Evolutionary conservation across 2,113 vertebrate species (phyloP).

Genomic region (Hippocampus guttulatus): DNA sequence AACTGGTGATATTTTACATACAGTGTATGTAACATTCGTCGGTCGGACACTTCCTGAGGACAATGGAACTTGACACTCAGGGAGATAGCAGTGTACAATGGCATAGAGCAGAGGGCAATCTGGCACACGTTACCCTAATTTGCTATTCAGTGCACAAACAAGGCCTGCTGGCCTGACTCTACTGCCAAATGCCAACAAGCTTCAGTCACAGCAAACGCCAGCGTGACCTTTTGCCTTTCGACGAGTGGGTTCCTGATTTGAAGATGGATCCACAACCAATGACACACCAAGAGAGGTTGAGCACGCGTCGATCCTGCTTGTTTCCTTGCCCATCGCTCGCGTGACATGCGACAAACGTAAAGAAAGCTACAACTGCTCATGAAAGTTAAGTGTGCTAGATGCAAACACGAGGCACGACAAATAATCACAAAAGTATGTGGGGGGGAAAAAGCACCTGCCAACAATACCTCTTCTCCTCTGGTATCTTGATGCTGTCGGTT

Average conservation of each 20-base stretch:
- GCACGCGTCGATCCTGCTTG: background rate
- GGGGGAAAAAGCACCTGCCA: slow-evolving; percentile 16
- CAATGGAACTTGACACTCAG: slow-evolving; percentile 43
- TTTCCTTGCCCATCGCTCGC: background rate
- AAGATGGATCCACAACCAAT: slow-evolving; percentile 20
- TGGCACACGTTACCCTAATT: slow-evolving; percentile 49
- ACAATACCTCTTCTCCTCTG: slow-evolving; percentile 10
- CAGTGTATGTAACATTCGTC: background rate
- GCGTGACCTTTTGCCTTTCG: slow-evolving; percentile 17
- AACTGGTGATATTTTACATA: background rate
- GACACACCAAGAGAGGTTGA: background rate
- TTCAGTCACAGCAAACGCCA: slow-evolving; percentile 23
- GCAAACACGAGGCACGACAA: slow-evolving; percentile 39
- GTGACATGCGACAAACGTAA: slow-evolving; percentile 23
- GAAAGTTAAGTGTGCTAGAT: slow-evolving; percentile 21
- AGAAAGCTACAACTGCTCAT: slow-evolving; percentile 32
- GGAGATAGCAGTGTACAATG: slow-evolving; percentile 50
- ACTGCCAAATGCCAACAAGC: slow-evolving; percentile 50
- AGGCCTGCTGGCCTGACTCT: slow-evolving; percentile 46
- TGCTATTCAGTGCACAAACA: slow-evolving; percentile 62
- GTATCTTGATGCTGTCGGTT: slow-evolving; percentile 25
- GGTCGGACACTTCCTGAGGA: slow-evolving; percentile 35
- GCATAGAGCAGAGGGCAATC: slow-evolving; percentile 44
- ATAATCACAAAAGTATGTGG: slow-evolving; percentile 25
- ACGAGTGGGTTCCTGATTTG: slow-evolving; percentile 1